phyloP scores from a whole-genome alignment of 1,140 invertebrate species.

The Ruditapes philippinarum region DNA sequence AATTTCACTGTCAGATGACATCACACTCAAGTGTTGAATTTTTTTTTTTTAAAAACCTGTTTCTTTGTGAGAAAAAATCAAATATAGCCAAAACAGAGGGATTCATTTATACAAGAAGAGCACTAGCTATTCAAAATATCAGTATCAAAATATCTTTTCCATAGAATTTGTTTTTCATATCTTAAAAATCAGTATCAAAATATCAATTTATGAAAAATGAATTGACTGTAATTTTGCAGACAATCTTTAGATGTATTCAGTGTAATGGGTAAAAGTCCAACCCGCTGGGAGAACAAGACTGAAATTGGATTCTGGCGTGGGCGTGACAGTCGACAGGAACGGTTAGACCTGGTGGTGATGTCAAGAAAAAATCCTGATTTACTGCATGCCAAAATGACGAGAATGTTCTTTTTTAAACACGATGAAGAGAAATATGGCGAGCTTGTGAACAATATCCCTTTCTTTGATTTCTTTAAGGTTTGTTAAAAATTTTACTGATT shows the following conservation, averaged over 20 bases:
- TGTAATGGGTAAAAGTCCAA: constrained; percentile 93
- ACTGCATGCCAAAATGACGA: constrained; percentile 97
- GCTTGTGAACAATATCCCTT: constrained; percentile 93
- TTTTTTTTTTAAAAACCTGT: no score
- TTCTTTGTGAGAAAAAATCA: no score
- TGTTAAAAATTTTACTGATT: no score
- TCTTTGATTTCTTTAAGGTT: constrained; percentile 98
- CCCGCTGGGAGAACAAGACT: constrained; percentile 92
- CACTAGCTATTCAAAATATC: no score
- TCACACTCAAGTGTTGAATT: no score
- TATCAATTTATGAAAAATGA: neutral
- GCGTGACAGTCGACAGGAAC: constrained; percentile 92
- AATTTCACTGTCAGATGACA: no score
- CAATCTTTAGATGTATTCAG: constrained; percentile 96
- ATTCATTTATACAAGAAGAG: no score
- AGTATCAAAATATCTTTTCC: no score
- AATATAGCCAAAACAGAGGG: no score
- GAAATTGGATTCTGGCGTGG: constrained; percentile 96
- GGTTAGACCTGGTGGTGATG: constrained; percentile 94
- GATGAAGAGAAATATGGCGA: constrained; percentile 94
- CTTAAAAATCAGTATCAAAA: no score
- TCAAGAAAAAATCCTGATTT: constrained; percentile 92
- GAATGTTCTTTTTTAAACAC: constrained; percentile 98
- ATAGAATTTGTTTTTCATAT: no score
- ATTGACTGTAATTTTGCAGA: constrained; percentile 87